Evolutionary conservation across 2,888 invertebrate genomes (phyloP), one percentile per base, ranked within the genome.

Genomic region (Tetrapedia diversipes): DNA sequence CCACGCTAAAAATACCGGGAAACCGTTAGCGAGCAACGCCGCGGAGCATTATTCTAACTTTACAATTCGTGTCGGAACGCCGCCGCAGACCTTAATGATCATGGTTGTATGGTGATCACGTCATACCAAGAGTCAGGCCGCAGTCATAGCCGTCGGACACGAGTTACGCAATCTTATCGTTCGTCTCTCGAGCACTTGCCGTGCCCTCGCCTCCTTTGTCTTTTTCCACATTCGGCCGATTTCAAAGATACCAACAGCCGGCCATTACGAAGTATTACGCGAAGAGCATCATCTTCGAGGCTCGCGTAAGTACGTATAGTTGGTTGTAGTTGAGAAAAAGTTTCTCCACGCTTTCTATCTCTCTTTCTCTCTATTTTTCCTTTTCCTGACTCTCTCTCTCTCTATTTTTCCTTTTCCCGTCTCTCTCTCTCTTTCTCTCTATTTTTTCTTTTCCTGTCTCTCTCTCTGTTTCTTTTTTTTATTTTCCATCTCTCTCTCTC

Each of bases 1-100:
- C 24, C 39, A n/a, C 22, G 74, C 74, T 75, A 74, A 75, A 75
- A 75, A 75, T 75, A 75, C 74, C 66, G 41, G 59, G 74, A 67
- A 75, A 73, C 75, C 74, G 77, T 75, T 75, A 63, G n/a, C n/a
- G 67, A 68, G 54, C 56, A 59, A 37, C 61, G 54, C 68, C 47
- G 64, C 69, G 59, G 76, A 66, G 71, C 71, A 71, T 71, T 71
- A 71, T 71, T 78, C 61, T 61, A 70, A 75, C 67, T 70, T 77
- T 70, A 67, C 74, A 66, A 75, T 72, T 71, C 75, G 59, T 68
- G 72, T 68, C 83, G 85, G 84, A 86, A 86, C 85, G 85, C 86
- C n/a, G n/a, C n/a, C 79, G 77, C 74, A 39, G 80, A 85, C 81
- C 83, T 80, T 86, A 86, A 88, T 86, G 85, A 87, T 80, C 86